phyloP scores from a whole-genome alignment of 2,113 vertebrate genomes.

The rat (Rattus norvegicus) region DNA sequence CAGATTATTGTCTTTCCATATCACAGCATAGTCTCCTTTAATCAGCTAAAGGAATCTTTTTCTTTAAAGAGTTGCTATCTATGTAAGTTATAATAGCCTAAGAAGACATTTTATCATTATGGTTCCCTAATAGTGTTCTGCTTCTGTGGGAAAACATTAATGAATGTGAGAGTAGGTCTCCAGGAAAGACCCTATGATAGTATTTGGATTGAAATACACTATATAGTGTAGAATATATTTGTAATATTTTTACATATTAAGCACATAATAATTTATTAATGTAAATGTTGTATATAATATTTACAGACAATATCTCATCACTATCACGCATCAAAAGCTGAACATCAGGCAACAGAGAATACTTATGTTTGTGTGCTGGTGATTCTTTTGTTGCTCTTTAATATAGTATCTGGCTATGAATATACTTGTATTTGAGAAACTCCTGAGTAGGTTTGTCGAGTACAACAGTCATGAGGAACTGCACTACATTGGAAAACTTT shows the following conservation, averaged over 20 bases:
- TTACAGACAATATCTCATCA: neutral
- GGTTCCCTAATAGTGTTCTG: neutral
- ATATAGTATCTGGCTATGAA: neutral
- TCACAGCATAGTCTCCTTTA: neutral
- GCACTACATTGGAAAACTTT: neutral
- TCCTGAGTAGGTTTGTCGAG: neutral
- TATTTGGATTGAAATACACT: neutral
- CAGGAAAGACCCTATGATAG: neutral
- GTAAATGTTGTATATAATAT: neutral
- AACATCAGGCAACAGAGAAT: neutral
- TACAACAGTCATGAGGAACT: neutral
- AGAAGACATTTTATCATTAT: neutral
- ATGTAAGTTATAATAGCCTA: neutral
- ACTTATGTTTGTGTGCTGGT: neutral
- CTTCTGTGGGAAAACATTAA: neutral
- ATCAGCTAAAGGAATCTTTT: neutral
- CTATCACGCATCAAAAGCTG: accelerated
- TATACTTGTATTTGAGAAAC: neutral
- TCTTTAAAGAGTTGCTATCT: neutral
- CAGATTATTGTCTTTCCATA: neutral
- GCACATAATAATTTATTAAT: neutral
- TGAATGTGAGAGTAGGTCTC: neutral
- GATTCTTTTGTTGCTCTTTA: neutral
- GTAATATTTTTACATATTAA: neutral
- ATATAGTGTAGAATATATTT: neutral